Evolutionary conservation across 1,140 invertebrate genomes (phyloP).

Genomic region (Drosophila albomicans): DNA sequence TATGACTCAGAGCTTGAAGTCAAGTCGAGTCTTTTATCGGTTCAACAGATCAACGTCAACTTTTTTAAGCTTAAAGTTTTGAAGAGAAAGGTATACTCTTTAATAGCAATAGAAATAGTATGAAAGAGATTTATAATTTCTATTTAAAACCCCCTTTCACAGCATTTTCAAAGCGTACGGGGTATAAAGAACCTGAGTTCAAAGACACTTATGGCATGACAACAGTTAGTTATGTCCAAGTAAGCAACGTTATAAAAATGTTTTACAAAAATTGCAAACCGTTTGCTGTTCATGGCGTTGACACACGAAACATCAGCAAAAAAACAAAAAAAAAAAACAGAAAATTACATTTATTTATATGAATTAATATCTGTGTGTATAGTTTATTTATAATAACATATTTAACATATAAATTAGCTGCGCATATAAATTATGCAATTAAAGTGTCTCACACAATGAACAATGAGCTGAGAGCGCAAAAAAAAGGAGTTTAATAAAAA

Average conservation of each 20-base stretch:
- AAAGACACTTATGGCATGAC: constrained; percentile 60
- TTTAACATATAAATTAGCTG: constrained; percentile 73
- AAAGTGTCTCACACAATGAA: constrained; percentile 36
- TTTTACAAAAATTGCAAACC: constrained; percentile 26
- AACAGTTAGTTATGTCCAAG: constrained; percentile 49
- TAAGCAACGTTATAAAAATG: constrained; percentile 47
- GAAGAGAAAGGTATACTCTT: no score
- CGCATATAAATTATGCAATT: constrained; percentile 75
- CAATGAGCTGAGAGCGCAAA: not conserved
- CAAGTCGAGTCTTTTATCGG: constrained; percentile 35
- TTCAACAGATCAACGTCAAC: constrained; percentile 52
- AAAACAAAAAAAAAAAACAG: not conserved
- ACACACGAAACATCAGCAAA: constrained; percentile 45
- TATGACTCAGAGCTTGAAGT: constrained; percentile 41
- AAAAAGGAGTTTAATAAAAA: constrained; percentile 22
- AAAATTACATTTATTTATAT: constrained; percentile 18
- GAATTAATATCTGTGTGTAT: constrained; percentile 25
- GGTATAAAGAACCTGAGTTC: constrained; percentile 40
- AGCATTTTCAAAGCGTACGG: not conserved
- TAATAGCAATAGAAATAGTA: no score
- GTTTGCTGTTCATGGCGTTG: constrained; percentile 32
- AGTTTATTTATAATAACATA: constrained; percentile 42
- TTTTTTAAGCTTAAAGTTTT: constrained; percentile 2
- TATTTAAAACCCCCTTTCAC: no score
- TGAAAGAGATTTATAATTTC: no score